Base-by-base conservation (phyloP, 2,888 invertebrate species). In the Cynaeus angustus region DNA sequence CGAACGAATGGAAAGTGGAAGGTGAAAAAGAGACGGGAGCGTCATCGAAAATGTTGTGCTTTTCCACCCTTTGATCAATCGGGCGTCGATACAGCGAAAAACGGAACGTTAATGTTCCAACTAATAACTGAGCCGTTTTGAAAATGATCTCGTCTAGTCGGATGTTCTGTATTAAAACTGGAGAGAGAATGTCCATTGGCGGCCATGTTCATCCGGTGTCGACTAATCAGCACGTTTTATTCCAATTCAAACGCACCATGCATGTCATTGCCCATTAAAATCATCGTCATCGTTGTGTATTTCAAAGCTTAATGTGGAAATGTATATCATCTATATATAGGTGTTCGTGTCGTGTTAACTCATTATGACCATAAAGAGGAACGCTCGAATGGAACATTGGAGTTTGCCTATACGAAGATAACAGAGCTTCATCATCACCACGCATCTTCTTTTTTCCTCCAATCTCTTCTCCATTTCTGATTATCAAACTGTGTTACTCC, bases 201-300 rank as follows among this genome's bases (percentile, higher is more conserved):
- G 73, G 79, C 82, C 80, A 82, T 81, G 79, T 80, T 82, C 75
- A 72, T 74, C 77, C 75, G 71, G 75, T 76, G 75, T 78, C 74
- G 79, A 81, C 83, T 84, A 83, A 84, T 84, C 83, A 83, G 83
- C 83, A 83, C 83, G 83, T 83, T 83, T 83, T 82, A 81, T 82
- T 77, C 79, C 77, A 77, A 81, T 80, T 79, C 79, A 79, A 81
- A 81, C 79, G 79, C 80, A 79, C 80, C 77, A 79, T 80, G 80
- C 82, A 83, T 83, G 83, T 83, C 83, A 83, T 83, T 82, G 82
- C 82, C 83, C 82, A 83, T 84, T 83, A 83, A 83, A 83, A 83
- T 83, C 83, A 82, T 83, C 78, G 79, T 78, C 76, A 75, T 78
- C 80, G 77, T 78, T 74, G 73, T 78, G 77, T 79, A 80, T 80